Evolutionary conservation across 1,140 invertebrate genomes (phyloP).

Genomic region (Scaptomyza pallida): DNA sequence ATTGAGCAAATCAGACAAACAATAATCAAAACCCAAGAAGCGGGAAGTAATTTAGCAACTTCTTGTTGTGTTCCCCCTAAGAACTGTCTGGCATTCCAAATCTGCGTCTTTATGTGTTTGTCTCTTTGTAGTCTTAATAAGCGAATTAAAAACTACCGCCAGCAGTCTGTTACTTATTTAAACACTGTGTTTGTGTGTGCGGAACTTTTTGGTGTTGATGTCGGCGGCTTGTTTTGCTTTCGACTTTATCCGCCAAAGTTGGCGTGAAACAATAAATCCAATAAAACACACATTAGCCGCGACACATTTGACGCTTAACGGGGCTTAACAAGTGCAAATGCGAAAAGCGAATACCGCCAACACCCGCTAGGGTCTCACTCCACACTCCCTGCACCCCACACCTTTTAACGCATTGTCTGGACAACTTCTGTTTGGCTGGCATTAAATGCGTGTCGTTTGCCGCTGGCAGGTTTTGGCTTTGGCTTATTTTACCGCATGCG

Average conservation of each 20-base stretch:
- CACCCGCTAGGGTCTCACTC: neutral
- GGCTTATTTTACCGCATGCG: slow-evolving; percentile 57
- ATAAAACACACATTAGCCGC: slow-evolving; percentile 67
- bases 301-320: slow-evolving; percentile 63
- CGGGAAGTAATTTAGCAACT: slow-evolving; percentile 49
- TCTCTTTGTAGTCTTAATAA: slow-evolving; percentile 26
- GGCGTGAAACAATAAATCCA: slow-evolving; percentile 67
- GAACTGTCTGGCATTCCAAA: neutral
- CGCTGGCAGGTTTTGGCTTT: slow-evolving; percentile 23
- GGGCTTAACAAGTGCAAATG: slow-evolving; percentile 47
- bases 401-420: neutral
- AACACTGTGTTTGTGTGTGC: neutral
- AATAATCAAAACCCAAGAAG: slow-evolving; percentile 14
- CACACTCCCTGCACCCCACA: neutral
- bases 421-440: slow-evolving; percentile 31
- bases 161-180: neutral
- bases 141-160: slow-evolving; percentile 35
- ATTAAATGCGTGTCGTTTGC: slow-evolving; percentile 25
- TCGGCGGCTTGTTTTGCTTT: slow-evolving; percentile 29
- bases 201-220: neutral
- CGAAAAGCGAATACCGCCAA: slow-evolving; percentile 23
- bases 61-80: neutral
- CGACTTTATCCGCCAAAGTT: slow-evolving; percentile 41
- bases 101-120: neutral
- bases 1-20: slow-evolving; percentile 25